These are phyloP conservation scores for Cordilura impudica DNA, from an alignment of 2,888 invertebrate species.

Conservation along the genomic window DNA sequence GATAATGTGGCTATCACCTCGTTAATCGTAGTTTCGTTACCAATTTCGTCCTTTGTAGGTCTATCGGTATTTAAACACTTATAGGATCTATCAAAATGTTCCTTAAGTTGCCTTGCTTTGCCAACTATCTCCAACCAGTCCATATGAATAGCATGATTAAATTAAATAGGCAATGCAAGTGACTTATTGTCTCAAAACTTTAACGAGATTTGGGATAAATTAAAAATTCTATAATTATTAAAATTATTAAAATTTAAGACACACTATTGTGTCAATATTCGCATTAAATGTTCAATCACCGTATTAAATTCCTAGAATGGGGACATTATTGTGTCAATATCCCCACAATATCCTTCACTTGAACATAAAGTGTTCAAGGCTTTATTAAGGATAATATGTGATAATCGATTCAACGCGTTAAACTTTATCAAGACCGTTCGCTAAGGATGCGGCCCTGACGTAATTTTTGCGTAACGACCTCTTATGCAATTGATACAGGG, in stretches of 20 bases:
- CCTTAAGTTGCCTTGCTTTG: background rate
- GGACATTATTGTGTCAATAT: background rate
- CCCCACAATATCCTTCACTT: background rate
- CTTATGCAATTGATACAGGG: background rate
- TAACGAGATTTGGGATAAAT: background rate
- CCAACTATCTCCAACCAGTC: background rate
- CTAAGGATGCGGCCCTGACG: background rate
- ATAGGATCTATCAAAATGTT: no score
- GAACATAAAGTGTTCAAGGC: background rate
- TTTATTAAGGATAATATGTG: background rate
- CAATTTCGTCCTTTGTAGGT: background rate
- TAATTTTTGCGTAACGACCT: background rate
- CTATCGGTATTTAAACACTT: background rate
- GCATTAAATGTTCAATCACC: no score
- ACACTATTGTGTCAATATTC: no score
- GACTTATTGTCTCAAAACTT: background rate
- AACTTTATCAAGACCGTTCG: background rate
- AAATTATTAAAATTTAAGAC: background rate
- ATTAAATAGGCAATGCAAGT: background rate
- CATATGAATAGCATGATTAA: background rate
- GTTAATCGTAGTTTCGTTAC: background rate
- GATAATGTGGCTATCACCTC: background rate
- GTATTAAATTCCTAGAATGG: no score
- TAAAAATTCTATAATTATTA: no score
- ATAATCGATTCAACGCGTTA: background rate